Evolutionary conservation across 2,888 invertebrate genomes (phyloP), one percentile per base, ranked within the genome.

Genomic region (Lasioglossum malachurum): DNA sequence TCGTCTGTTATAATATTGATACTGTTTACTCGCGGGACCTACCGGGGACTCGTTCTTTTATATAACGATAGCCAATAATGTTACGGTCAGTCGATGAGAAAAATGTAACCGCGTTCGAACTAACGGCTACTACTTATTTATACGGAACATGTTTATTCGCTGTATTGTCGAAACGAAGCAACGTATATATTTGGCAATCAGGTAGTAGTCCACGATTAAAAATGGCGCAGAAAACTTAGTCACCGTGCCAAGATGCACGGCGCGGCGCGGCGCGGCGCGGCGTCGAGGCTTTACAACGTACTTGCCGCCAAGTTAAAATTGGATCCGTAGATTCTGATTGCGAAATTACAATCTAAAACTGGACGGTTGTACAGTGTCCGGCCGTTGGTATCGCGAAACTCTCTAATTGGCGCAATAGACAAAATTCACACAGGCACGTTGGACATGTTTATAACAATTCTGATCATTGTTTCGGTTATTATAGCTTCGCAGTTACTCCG

Each of bases 311-410:
- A 74, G 75, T 80, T 86, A 80, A 86, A 86, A 80, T 78, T 86
- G 75, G 80, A 78, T 67, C 75, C 75, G 78, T 77, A 75, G 86
- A 85, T 71, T 53, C 53, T 75, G 77, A 85, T 84, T 85, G 85
- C 71, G 77, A 85, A 86, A 86, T 86, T 86, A 75, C 80, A 64
- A 60, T 78, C 77, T 80, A 80, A 85, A 86, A 72, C n/a, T 75
- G 64, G 75, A 85, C 38, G 49, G 27, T 69, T 38, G 69, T 35
- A 35, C 41, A 76, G 75, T 60, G 46, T 81, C 41, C 75, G 72
- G 64, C 71, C 57, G 69, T 53, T 72, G 72, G 80, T 72, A 84
- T 49, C 35, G 23, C 78, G 75, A 49, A 31, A 53, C 53, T 19
- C 2, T 27, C 16, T 31, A 31, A 64, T 64, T 64, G 64, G 31